Percentiles rank a stretch among this genome's conserved stretches.
phyloP scores from a whole-genome alignment of 2,888 invertebrate genomes.

The Calameuta filiformis region DNA sequence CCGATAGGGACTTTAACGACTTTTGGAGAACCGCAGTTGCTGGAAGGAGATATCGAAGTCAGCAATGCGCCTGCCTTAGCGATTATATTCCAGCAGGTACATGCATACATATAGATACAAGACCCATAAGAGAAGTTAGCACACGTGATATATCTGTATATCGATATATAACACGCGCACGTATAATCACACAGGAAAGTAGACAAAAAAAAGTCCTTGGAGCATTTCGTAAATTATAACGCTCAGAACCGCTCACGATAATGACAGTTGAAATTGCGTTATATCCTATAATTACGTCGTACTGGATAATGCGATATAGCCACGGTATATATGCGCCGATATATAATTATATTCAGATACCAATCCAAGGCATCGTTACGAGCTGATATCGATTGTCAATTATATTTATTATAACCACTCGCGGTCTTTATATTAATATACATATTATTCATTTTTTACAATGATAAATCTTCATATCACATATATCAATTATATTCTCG shows the following conservation, averaged over 20 bases:
- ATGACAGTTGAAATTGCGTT: neutral
- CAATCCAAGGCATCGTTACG: neutral
- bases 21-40: conserved; percentile 8
- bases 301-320: neutral
- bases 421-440: neutral
- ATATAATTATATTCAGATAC: neutral
- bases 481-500: neutral
- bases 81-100: neutral
- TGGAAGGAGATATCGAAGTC: conserved; percentile 6
- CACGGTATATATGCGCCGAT: neutral
- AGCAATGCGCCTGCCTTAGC: neutral
- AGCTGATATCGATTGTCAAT: neutral
- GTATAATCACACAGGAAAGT: neutral
- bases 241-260: neutral
- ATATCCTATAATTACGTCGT: neutral
- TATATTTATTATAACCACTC: neutral
- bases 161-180: neutral
- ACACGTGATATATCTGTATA: too few species aligned
- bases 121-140: neutral
- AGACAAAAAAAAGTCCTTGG: neutral
- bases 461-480: neutral
- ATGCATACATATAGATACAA: neutral
- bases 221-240: neutral
- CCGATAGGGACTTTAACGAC: conserved; percentile 33
- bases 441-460: neutral